phyloP scores from a whole-genome alignment of 2,113 vertebrate species.

The Ondatra zibethicus region DNA sequence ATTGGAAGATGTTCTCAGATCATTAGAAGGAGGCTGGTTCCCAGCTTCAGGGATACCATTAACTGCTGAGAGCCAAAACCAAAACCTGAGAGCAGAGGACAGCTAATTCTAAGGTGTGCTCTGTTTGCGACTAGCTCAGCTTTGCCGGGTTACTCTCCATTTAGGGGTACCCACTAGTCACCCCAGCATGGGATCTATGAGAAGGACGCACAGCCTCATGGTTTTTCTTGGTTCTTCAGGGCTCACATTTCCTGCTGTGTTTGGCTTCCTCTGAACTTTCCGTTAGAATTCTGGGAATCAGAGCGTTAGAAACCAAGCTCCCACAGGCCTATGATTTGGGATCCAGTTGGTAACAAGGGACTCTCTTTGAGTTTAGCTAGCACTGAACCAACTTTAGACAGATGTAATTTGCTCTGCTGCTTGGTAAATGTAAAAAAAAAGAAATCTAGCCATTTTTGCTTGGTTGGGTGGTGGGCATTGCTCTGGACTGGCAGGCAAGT shows the following conservation, averaged over 20 bases:
- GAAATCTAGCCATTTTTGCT: neutral
- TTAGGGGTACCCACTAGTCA: neutral
- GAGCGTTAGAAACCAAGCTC: neutral
- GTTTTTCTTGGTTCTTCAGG: neutral
- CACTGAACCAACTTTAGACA: neutral
- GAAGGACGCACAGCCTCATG: neutral
- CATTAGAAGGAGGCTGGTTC: neutral
- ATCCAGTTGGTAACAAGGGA: neutral
- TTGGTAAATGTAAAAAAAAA: neutral
- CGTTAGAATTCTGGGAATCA: neutral
- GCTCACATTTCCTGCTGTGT: neutral
- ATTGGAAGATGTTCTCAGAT: neutral
- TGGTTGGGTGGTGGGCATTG: neutral
- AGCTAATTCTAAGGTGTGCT: neutral
- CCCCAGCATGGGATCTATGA: neutral
- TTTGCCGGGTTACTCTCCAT: conserved; percentile 1
- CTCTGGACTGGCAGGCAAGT: neutral
- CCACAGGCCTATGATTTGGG: neutral
- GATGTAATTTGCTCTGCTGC: neutral
- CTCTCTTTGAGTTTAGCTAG: neutral
- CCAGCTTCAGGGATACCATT: neutral
- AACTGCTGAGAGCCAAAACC: neutral
- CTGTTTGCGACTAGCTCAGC: neutral
- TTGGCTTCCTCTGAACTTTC: neutral
- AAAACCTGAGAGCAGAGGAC: neutral